phyloP scores from a whole-genome alignment of 1,140 invertebrate species.

The Telenomus remus region DNA sequence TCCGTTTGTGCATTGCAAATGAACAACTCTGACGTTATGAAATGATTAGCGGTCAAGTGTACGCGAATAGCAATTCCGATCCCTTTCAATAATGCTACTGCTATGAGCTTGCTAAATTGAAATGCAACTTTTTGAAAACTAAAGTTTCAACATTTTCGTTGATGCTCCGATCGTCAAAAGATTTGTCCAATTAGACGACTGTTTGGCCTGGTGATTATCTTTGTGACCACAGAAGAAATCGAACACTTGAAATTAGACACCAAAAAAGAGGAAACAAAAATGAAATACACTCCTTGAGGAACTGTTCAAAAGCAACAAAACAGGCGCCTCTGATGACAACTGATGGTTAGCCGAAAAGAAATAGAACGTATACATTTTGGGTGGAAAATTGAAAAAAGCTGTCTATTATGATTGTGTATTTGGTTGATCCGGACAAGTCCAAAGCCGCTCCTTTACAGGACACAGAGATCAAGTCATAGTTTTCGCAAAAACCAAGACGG shows the following conservation, averaged over 20 bases:
- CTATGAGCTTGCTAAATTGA: no score
- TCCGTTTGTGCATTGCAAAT: conserved; percentile 21
- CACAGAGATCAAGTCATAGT: conserved; percentile 39
- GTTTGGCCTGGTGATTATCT: conserved; percentile 16
- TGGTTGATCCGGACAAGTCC: conserved; percentile 28
- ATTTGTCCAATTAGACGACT: conserved; percentile 62
- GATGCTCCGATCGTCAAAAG: no score
- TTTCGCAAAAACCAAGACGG: conserved; percentile 30
- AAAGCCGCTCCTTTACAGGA: conserved; percentile 3
- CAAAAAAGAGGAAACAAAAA: conserved; percentile 62
- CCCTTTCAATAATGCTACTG: conserved; percentile 16
- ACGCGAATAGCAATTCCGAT: neutral
- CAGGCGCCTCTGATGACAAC: conserved; percentile 50
- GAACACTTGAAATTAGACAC: conserved; percentile 60
- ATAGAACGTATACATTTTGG: conserved; percentile 47
- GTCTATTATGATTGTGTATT: conserved; percentile 26
- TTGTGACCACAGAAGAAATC: conserved; percentile 52
- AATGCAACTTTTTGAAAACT: no score
- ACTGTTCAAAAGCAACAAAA: conserved; percentile 35
- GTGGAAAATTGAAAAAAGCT: conserved; percentile 50
- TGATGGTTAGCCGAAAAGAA: conserved; percentile 43
- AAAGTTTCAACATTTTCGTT: no score
- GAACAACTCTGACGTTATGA: conserved; percentile 5
- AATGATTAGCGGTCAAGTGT: neutral
- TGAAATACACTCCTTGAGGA: conserved; percentile 13